Evolutionary conservation across 2,113 vertebrate genomes (phyloP), one percentile per base, ranked within the genome.

Genomic region (Indicator maculatus): DNA sequence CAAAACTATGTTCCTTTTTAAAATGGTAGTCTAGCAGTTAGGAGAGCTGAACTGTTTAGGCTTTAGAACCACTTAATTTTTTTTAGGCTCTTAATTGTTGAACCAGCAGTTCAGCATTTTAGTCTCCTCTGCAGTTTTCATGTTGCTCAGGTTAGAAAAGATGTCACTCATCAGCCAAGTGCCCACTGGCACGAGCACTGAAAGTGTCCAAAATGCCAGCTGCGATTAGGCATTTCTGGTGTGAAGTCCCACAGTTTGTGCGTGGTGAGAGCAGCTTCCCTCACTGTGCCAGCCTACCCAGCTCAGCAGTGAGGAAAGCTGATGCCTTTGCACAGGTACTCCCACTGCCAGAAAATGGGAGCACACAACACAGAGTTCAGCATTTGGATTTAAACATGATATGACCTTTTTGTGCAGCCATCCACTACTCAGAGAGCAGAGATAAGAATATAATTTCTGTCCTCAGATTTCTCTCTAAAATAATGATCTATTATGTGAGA

Each of bases 101-200:
- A 91, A 58, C 60, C 65, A 93, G 79, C 82, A 91, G n/a, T 88
- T 94, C 52, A 71, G 72, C 64, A 50, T 88, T 95, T 93, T 63
- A 41, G 67, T 83, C 52, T 79, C 45, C 56, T 90, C 61, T 86
- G 91, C 91, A 93, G 69, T 89, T 93, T 94, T 95, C 80, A 65
- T 3, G 1, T 90, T 91, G 85, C 85, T 91, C 0, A 0, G 81
- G 83, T 96, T 92, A 83, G 75, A 88, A 93, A 58, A 20, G 64
- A 91, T 95, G 90, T 94, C 73, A 33, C 47, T 81, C 64, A 70
- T 59, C 90, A 91, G 76, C 83, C 67, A 71, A 89, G 83, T 69
- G 85, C 84, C 93, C 79, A 39, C 65, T 86, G 94, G 95, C 96
- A 93, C 52, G 80, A 47, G 84, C 89, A 84, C 72, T 41, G 64